phyloP scores from a whole-genome alignment of 2,797 vertebrate genomes.

The Lophius americanus region DNA sequence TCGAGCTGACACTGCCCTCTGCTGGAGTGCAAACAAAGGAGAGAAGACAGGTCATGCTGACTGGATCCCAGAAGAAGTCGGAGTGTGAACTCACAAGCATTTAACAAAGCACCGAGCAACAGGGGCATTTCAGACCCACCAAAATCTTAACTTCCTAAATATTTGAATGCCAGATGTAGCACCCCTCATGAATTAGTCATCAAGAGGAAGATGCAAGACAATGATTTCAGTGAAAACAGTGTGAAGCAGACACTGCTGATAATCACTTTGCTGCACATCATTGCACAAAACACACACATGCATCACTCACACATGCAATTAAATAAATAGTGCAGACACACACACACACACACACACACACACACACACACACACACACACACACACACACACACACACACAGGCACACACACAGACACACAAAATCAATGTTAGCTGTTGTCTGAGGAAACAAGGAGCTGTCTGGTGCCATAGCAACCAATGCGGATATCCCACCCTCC shows the following conservation, averaged over 20 bases:
- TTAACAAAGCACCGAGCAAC: conserved; percentile 4
- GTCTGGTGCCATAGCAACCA: conserved; percentile 97
- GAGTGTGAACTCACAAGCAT: conserved; percentile 21
- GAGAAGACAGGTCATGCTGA: conserved; percentile 33
- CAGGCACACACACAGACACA: conserved; percentile 51
- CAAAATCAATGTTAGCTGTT: conserved; percentile 84
- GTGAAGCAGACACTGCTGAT: conserved; percentile 42
- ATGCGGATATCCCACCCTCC: conserved; percentile 90
- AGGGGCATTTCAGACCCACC: neutral
- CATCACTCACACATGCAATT: conserved; percentile 8
- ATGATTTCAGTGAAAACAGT: conserved; percentile 26
- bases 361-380: conserved; percentile 36
- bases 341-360: conserved; percentile 50
- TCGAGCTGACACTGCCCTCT: conserved; percentile 75
- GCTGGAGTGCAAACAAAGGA: conserved; percentile 58
- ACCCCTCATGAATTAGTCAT: conserved; percentile 44
- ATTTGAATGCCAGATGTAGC: conserved; percentile 22
- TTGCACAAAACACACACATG: conserved; percentile 29
- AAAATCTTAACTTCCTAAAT: conserved; percentile 11
- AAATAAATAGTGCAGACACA: conserved; percentile 11
- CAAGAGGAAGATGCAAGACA: conserved; percentile 30
- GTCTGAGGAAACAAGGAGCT: conserved; percentile 88
- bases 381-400: conserved; percentile 17
- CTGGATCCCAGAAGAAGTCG: conserved; percentile 10
- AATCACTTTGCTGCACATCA: conserved; percentile 49